Base-by-base conservation (phyloP, 2,113 vertebrate genomes). In the Blennius ocellaris region DNA sequence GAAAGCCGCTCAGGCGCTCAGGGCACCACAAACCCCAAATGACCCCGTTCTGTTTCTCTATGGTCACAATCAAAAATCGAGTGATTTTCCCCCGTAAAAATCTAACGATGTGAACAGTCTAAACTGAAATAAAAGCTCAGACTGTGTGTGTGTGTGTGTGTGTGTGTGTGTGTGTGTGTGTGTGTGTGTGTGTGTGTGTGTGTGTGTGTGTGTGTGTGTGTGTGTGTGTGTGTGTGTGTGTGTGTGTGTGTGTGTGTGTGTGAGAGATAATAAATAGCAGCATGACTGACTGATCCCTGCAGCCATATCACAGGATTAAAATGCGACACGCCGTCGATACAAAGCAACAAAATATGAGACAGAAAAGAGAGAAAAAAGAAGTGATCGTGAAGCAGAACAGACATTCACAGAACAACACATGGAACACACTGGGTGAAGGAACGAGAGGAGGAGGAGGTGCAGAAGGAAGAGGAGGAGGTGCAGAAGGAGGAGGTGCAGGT, bases 271-370 rank as follows among this genome's bases (percentile, higher is more conserved):
- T 52, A 85, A 84, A 70, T 77, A 84, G 80, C 86, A 85, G 82
- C 82, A 62, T 87, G 86, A 90, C 88, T 72, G 88, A 82, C 75
- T 85, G 86, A 90, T 90, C 83, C 76, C 76, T 81, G 81, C 87
- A 74, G 86, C 85, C 87, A 81, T 85, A 87, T 87, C 81, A 89
- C 54, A 73, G 89, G 89, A 90, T 86, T 89, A 89, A 84, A 82
- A 48, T 48, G 65, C 62, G 79, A 86, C 83, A 84, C 73, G 75
- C 49, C 73, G 21, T 48, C 37, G 63, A 78, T 47, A 87, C 76
- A 84, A 90, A 12, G 82, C 48, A 44, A 69, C 49, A 49, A 76
- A 78, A 89, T 78, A 76, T 78, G 76, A 87, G 77, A 89, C 76
- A 81, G 69, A 83, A 69, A 72, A 82, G 76, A 57, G 76, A 57